Evolutionary conservation across 2,888 invertebrate species (phyloP).

Genomic region (Philaethria dido): DNA sequence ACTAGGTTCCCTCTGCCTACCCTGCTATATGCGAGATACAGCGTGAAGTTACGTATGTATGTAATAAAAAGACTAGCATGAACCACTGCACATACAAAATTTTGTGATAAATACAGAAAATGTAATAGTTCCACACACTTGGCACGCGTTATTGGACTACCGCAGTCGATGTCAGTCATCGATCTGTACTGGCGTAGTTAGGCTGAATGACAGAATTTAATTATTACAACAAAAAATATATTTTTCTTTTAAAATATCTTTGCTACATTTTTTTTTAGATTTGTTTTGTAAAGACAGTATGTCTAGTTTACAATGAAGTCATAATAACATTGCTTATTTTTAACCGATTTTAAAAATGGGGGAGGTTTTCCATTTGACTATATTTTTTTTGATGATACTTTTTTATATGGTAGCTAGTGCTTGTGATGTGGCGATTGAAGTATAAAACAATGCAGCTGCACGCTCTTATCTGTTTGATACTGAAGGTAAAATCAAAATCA

Average conservation of each 20-base stretch:
- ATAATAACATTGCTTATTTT: neutral
- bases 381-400: too few relatives aligned
- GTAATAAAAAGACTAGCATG: too few relatives aligned
- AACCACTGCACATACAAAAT: neutral
- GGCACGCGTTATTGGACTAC: slow-evolving; percentile 36
- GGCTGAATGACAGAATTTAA: slow-evolving; percentile 38
- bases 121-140: slow-evolving; percentile 24
- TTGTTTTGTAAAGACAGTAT: neutral
- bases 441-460: too few relatives aligned
- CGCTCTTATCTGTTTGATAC: too few relatives aligned
- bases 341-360: too few relatives aligned
- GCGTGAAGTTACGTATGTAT: too few relatives aligned
- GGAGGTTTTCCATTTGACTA: too few relatives aligned
- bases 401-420: too few relatives aligned
- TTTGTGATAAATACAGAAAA: slow-evolving; percentile 4
- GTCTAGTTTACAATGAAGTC: neutral
- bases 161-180: slow-evolving; percentile 38
- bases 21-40: too few relatives aligned
- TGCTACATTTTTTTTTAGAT: neutral
- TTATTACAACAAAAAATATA: slow-evolving; percentile 21
- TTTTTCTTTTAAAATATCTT: neutral
- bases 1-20: too few relatives aligned
- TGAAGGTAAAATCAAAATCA: too few relatives aligned
- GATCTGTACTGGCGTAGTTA: slow-evolving; percentile 29
- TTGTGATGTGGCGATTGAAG: too few relatives aligned